Conservation (phyloP, 2,113 vertebrate genomes). For the Phocoena sinus region DNA sequence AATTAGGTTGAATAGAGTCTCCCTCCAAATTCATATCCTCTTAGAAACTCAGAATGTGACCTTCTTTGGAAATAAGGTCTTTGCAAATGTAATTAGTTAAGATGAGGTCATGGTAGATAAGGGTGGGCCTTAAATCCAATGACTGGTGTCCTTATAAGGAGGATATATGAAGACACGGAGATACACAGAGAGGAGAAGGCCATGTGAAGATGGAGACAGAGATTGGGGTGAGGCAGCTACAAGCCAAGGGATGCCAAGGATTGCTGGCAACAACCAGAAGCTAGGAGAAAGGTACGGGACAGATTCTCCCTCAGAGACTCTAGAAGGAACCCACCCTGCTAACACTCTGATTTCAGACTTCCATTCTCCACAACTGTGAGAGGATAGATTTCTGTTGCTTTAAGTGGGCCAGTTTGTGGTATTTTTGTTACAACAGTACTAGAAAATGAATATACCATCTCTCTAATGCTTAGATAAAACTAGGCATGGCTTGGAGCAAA, state of each 20-base stretch:
- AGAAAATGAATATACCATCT: not conserved
- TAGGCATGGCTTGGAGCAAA: not conserved
- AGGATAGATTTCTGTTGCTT: not conserved
- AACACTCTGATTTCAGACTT: not conserved
- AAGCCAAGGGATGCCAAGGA: accelerated
- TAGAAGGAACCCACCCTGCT: not conserved
- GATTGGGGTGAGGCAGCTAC: not conserved
- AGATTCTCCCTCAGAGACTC: not conserved
- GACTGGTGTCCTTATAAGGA: not conserved
- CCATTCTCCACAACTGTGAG: not conserved
- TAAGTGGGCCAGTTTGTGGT: not conserved
- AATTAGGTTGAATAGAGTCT: not conserved
- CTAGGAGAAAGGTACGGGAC: not conserved
- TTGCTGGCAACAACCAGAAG: not conserved
- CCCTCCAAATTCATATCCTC: not conserved
- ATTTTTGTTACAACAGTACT: not conserved
- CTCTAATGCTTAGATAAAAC: not conserved
- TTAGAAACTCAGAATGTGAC: not conserved
- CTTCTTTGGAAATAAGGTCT: not conserved
- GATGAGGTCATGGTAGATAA: not conserved
- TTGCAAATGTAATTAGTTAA: not conserved
- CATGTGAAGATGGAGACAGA: not conserved
- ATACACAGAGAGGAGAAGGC: not conserved
- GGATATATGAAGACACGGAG: not conserved
- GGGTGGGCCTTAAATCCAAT: not conserved